Percentiles rank a stretch among this genome's conserved stretches.
phyloP scores from a whole-genome alignment of 2,888 invertebrate species.

The Eupithecia tripunctaria region DNA sequence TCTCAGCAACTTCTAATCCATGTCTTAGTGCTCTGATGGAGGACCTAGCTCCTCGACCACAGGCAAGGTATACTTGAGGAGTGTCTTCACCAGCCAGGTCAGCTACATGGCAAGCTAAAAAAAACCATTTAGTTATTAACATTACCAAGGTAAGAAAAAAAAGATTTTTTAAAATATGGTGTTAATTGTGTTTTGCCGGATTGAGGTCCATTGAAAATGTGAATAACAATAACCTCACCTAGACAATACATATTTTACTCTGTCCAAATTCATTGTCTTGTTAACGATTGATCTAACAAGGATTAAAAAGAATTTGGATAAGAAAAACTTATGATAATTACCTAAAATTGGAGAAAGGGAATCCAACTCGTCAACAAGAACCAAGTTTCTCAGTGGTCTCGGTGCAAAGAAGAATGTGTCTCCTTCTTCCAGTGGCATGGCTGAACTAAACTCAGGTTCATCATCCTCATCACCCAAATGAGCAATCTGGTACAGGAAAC shows the following conservation, averaged over 20 bases:
- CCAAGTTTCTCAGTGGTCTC: slow-evolving; percentile 95
- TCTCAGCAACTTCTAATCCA: slow-evolving; percentile 99
- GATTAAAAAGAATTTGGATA: slow-evolving; percentile 23
- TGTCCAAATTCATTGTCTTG: slow-evolving; percentile 34
- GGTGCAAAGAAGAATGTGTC: slow-evolving; percentile 99
- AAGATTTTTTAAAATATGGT: not conserved
- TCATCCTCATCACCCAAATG: slow-evolving; percentile 99
- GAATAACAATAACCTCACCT: slow-evolving; percentile 33
- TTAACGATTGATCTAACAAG: slow-evolving; percentile 32
- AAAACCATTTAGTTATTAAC: not conserved
- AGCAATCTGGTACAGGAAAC: slow-evolving; percentile 99
- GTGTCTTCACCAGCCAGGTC: slow-evolving; percentile 99
- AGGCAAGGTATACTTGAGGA: slow-evolving; percentile 97
- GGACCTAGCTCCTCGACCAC: slow-evolving; percentile 97
- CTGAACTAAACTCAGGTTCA: slow-evolving; percentile 99
- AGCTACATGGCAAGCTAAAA: slow-evolving; percentile 91
- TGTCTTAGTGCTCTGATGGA: slow-evolving; percentile 96
- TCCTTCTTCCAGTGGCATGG: slow-evolving; percentile 98
- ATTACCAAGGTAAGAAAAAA: not conserved
- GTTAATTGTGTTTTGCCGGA: slow-evolving; percentile 31
- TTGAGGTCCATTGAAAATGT: slow-evolving; percentile 31
- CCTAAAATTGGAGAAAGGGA: slow-evolving; percentile 96
- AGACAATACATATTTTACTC: slow-evolving; percentile 32
- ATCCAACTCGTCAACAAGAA: slow-evolving; percentile 98
- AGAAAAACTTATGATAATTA: slow-evolving; percentile 56